These are phyloP conservation scores for Pipistrellus pipistrellus DNA, from an alignment of 2,797 vertebrate species.

Conservation along the genomic window DNA sequence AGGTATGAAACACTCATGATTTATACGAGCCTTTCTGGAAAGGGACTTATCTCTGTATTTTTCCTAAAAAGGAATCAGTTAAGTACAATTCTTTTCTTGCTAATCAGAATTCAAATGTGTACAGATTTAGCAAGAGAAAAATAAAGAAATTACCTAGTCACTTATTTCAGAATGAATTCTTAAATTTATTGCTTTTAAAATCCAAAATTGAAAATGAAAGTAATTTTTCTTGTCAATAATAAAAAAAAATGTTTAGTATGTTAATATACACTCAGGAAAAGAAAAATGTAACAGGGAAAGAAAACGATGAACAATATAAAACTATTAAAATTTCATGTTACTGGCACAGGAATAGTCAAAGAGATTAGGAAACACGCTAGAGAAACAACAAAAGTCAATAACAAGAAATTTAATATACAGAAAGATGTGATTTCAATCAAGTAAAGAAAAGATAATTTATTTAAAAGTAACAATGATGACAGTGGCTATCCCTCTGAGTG, in stretches of 20 bases:
- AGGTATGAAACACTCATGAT: neutral
- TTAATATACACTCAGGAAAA: constrained; percentile 27
- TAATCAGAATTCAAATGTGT: neutral
- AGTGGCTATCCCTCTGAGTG: neutral
- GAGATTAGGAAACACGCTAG: neutral
- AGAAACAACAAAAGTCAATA: constrained; percentile 50
- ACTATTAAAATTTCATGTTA: constrained; percentile 16
- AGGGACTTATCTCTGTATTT: constrained; percentile 40
- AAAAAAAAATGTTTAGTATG: constrained; percentile 20
- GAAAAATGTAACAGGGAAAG: neutral
- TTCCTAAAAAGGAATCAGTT: neutral
- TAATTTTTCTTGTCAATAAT: constrained; percentile 38
- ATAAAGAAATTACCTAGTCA: constrained; percentile 6
- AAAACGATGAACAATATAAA: constrained; percentile 41
- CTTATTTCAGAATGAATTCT: constrained; percentile 40
- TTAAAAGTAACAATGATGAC: neutral
- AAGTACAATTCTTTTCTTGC: constrained; percentile 4
- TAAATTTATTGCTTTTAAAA: neutral
- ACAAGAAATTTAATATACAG: constrained; percentile 35
- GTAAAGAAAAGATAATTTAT: constrained; percentile 20
- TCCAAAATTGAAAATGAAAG: neutral
- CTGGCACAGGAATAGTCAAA: neutral
- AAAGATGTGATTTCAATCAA: constrained; percentile 29
- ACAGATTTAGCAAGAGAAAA: constrained; percentile 31
- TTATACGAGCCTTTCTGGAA: neutral